These are phyloP conservation scores for Hypomesus transpacificus DNA, from an alignment of 2,113 vertebrate species.

Conservation along the genomic window DNA sequence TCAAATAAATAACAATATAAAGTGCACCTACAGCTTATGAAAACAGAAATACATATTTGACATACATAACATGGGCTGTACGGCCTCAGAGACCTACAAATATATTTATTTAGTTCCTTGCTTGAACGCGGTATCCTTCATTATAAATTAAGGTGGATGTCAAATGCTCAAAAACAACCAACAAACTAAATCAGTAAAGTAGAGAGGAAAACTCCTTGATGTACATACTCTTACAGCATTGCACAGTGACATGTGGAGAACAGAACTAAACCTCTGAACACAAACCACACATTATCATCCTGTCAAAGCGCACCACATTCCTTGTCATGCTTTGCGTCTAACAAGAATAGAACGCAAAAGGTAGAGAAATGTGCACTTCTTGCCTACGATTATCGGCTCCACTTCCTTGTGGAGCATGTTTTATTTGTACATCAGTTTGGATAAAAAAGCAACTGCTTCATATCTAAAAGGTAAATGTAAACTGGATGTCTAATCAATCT, in stretches of 20 bases:
- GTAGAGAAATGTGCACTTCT: not conserved
- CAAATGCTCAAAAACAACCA: not conserved
- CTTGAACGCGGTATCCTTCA: not conserved
- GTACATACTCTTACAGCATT: not conserved
- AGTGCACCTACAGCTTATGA: constrained; percentile 58
- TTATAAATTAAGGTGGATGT: no score
- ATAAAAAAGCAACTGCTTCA: no score
- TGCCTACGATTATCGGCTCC: no score
- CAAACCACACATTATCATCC: no score
- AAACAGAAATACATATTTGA: constrained; percentile 30
- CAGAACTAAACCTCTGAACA: constrained; percentile 21
- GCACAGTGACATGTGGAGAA: constrained; percentile 18
- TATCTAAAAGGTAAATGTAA: no score
- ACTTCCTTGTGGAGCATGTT: no score
- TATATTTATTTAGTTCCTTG: not conserved
- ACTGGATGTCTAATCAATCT: no score
- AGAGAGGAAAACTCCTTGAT: not conserved
- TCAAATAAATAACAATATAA: constrained; percentile 60
- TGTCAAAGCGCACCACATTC: no score
- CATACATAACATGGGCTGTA: not conserved
- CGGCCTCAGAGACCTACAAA: not conserved
- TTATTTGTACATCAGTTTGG: no score
- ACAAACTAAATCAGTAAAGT: constrained; percentile 1
- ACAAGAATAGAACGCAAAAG: not conserved
- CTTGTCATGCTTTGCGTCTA: not conserved